These are phyloP conservation scores for Gambusia yucatana DNA, from an alignment of 2,797 vertebrate genomes.

Conservation along the genomic window DNA sequence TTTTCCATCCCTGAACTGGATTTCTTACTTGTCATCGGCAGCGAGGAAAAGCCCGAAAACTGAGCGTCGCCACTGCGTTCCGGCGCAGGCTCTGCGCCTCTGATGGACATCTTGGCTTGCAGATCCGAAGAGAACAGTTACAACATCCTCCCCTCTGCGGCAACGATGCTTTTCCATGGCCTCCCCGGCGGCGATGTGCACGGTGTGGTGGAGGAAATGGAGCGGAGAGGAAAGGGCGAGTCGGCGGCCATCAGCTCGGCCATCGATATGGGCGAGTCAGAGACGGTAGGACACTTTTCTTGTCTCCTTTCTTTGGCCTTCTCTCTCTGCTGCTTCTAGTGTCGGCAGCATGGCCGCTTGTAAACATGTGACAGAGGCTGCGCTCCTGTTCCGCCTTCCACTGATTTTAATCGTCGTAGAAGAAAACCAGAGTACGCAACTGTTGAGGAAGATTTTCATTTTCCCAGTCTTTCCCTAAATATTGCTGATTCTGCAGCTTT, in stretches of 20 bases:
- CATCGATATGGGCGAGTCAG: constrained; percentile 97
- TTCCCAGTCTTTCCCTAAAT: background rate
- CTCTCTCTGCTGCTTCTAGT: constrained; percentile 20
- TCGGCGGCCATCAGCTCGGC: constrained; percentile 96
- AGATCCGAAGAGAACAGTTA: constrained; percentile 86
- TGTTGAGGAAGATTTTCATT: background rate
- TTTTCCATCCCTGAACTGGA: constrained; percentile 62
- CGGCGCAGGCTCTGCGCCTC: constrained; percentile 81
- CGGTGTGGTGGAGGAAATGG: constrained; percentile 98
- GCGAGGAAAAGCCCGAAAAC: constrained; percentile 46
- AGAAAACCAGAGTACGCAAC: constrained; percentile 1
- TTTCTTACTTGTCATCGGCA: constrained; percentile 70
- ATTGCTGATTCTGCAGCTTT: background rate
- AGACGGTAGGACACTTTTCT: constrained; percentile 87
- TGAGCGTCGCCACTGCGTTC: constrained; percentile 55
- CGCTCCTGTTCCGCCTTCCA: constrained; percentile 1
- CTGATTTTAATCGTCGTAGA: background rate
- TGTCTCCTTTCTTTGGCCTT: constrained; percentile 19
- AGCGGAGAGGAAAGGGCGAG: constrained; percentile 94
- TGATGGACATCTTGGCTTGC: constrained; percentile 86
- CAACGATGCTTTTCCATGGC: constrained; percentile 98
- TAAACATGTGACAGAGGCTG: constrained; percentile 42
- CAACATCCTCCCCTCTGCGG: constrained; percentile 84
- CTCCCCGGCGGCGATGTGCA: constrained; percentile 96
- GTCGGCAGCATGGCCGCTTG: constrained; percentile 49